Base-by-base conservation (phyloP, 1,140 invertebrate genomes). In the Aphelinus atriplicis region DNA sequence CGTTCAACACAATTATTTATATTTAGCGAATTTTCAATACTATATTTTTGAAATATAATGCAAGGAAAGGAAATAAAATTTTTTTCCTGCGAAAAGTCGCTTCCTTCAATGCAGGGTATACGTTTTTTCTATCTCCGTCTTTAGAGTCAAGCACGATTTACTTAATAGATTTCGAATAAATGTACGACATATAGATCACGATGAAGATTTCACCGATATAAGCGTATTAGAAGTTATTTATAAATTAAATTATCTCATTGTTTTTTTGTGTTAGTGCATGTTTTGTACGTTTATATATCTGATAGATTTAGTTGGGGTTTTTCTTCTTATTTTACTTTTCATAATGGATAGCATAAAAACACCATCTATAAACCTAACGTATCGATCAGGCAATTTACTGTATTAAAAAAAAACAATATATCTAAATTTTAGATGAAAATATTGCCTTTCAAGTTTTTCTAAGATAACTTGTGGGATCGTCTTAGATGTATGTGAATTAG, bases 71-170 rank as follows among this genome's bases (percentile, higher is more conserved):
- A 48, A 10, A 26, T 26, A 26, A 26, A 26, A 26, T 26, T 75
- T 64, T 75, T 76, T 65, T 65, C 55, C n/a, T 64, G 56, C 50
- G 51, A 48, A 69, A 69, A 75, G 68, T 75, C 57, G 53, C 46
- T 75, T 10, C 55, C 7, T 71, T 42, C 50, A 64, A 75, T 70
- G 67, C 67, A 75, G 73, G 73, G 73, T 75, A 75, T 5, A 57
- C 43, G 55, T 57, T 68, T 68, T 68, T 68, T 57, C 45, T 64
- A 64, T 63, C 4, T 9, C 46, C 46, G 43, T 46, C 2, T 50
- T 50, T 67, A 42, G n/a, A 68, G 26, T 61, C 51, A 51, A 55
- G 3, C 51, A 74, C 58, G 47, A 67, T 73, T 65, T 65, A 72
- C 58, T 10, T 73, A 69, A 60, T 26, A 66, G 7, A 47, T 26